Percentiles rank a stretch among this genome's conserved stretches.
Conservation (phyloP, 2,113 vertebrate species). For the Centropus unirufus region DNA sequence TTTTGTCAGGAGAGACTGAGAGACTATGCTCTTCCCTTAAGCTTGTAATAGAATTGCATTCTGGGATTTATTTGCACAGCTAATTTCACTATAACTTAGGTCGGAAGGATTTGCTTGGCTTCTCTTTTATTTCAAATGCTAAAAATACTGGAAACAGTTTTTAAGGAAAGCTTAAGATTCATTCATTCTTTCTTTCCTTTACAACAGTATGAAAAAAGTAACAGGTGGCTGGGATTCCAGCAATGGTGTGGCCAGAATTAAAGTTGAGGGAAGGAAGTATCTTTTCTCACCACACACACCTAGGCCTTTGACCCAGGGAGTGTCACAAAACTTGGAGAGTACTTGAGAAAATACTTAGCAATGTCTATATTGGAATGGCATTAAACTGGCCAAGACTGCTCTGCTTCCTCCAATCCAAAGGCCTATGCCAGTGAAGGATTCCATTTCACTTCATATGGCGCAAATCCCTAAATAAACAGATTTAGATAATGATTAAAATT, state of each 20-base stretch:
- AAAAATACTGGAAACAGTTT: background rate
- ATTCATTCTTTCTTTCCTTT: background rate
- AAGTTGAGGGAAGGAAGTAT: background rate
- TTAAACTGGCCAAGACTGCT: background rate
- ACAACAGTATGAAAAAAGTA: background rate
- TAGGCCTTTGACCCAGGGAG: background rate
- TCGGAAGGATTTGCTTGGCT: background rate
- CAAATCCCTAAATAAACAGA: background rate
- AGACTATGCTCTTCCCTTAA: background rate
- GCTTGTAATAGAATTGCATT: background rate
- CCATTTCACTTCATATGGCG: background rate
- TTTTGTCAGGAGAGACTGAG: background rate
- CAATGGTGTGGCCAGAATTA: background rate
- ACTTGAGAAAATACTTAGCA: background rate
- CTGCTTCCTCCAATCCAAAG: background rate
- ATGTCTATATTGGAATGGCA: background rate
- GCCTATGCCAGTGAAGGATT: background rate
- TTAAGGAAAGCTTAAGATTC: background rate
- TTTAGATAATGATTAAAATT: background rate
- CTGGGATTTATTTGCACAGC: background rate
- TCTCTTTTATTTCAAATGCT: background rate
- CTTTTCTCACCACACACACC: background rate
- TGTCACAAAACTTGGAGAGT: background rate
- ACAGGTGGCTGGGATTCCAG: background rate
- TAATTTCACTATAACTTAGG: background rate